These are phyloP conservation scores for Urocitellus parryii DNA, from an alignment of 2,113 vertebrate species.

Conservation along the genomic window DNA sequence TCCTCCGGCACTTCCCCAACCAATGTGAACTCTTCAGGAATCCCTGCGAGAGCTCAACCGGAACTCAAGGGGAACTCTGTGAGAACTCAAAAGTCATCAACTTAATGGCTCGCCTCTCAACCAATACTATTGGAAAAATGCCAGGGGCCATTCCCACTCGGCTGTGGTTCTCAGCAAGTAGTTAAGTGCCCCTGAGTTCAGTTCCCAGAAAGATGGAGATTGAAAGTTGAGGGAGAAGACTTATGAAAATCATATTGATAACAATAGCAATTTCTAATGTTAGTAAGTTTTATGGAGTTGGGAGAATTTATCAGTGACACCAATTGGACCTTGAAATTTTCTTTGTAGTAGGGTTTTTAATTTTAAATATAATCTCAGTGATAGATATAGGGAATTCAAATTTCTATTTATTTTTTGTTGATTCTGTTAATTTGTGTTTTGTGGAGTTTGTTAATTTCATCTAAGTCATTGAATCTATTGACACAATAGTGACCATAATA, in stretches of 20 bases:
- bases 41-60: too few species aligned
- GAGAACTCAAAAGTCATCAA: too few species aligned
- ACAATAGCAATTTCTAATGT: background rate
- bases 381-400: background rate
- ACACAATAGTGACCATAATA: background rate
- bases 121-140: too few species aligned
- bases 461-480: background rate
- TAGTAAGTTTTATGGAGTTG: background rate
- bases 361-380: slow-evolving; percentile 48
- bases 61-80: too few species aligned
- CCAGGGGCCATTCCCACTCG: too few species aligned
- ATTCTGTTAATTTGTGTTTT: background rate
- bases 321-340: background rate
- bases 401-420: slow-evolving; percentile 32
- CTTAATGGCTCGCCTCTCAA: too few species aligned
- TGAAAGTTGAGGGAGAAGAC: background rate
- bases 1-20: too few species aligned
- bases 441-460: background rate
- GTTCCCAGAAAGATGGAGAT: too few species aligned
- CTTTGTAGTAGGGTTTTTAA: background rate
- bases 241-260: background rate
- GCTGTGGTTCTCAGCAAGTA: too few species aligned
- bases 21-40: too few species aligned
- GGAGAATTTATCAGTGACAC: background rate
- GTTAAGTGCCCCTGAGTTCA: too few species aligned